A percentile compares a stretch with the other conserved stretches of the same genome.
Conservation (phyloP, 2,888 invertebrate species). For the Oxyteleia sp. region DNA sequence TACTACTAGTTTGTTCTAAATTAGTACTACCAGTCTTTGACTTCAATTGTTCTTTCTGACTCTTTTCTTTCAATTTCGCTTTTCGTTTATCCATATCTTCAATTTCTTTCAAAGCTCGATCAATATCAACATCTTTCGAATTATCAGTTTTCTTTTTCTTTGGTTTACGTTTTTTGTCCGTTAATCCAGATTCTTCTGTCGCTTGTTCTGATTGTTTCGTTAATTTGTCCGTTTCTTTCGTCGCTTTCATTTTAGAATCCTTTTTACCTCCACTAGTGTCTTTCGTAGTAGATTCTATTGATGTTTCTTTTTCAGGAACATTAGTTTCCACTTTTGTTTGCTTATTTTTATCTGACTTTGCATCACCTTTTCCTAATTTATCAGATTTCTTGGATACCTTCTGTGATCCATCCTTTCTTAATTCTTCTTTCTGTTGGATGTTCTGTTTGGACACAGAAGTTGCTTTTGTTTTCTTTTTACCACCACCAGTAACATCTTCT, state of each 20-base stretch:
- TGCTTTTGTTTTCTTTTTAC: conserved; percentile 65
- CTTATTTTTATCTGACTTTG: conserved; percentile 48
- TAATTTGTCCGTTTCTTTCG: too few relatives aligned
- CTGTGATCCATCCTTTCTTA: conserved; percentile 59
- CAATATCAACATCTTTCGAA: conserved; percentile 87
- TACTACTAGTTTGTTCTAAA: conserved; percentile 39
- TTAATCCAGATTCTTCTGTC: too few relatives aligned
- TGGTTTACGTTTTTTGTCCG: too few relatives aligned
- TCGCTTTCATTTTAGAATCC: too few relatives aligned
- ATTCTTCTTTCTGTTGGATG: conserved; percentile 15
- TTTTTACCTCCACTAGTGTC: too few relatives aligned
- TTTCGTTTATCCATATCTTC: conserved; percentile 85
- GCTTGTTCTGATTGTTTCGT: too few relatives aligned
- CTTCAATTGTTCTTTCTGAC: conserved; percentile 74
- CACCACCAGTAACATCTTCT: conserved; percentile 2
- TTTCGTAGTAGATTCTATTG: too few relatives aligned
- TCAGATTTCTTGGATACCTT: conserved; percentile 47
- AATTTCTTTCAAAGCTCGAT: conserved; percentile 88
- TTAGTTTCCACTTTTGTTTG: conserved; percentile 46
- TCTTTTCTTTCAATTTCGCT: conserved; percentile 80
- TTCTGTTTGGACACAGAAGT: conserved; percentile 34
- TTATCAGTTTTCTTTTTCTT: conserved; percentile 83
- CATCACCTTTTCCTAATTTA: conserved; percentile 27
- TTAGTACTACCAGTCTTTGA: conserved; percentile 50
- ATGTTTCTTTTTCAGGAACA: conserved; percentile 77